Conservation (phyloP, 2,797 vertebrate genomes). For the Odontamblyopus lacepedii region DNA sequence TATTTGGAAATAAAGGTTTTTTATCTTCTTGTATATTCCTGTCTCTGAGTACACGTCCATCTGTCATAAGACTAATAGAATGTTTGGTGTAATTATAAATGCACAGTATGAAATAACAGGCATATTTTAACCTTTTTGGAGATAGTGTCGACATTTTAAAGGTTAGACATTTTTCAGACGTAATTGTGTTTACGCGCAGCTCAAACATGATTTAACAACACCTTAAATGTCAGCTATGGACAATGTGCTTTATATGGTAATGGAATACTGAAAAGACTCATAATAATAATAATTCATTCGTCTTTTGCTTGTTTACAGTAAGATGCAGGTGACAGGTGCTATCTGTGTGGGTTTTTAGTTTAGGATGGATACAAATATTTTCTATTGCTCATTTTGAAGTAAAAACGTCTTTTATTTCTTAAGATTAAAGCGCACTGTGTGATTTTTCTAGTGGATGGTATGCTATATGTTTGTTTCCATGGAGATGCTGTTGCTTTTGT, state of each 20-base stretch:
- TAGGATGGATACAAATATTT: too few relatives aligned
- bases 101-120: background rate
- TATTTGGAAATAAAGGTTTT: constrained; percentile 78
- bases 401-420: too few relatives aligned
- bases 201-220: background rate
- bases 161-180: background rate
- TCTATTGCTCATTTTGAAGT: too few relatives aligned
- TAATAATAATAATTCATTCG: background rate
- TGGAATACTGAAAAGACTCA: background rate
- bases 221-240: constrained; percentile 3
- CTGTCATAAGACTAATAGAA: background rate
- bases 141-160: background rate
- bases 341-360: background rate
- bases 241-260: background rate
- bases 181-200: constrained; percentile 7
- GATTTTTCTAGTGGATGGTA: too few relatives aligned
- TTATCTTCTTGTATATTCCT: constrained; percentile 38
- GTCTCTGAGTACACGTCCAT: background rate
- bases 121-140: background rate
- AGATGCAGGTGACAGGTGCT: background rate
- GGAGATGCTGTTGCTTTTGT: background rate
- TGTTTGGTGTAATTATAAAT: background rate
- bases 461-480: too few relatives aligned
- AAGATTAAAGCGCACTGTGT: too few relatives aligned
- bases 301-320: background rate